Percentiles rank a stretch among this genome's conserved stretches.
Evolutionary conservation across 2,888 invertebrate species (phyloP).

Genomic region (Melipona beecheii): DNA sequence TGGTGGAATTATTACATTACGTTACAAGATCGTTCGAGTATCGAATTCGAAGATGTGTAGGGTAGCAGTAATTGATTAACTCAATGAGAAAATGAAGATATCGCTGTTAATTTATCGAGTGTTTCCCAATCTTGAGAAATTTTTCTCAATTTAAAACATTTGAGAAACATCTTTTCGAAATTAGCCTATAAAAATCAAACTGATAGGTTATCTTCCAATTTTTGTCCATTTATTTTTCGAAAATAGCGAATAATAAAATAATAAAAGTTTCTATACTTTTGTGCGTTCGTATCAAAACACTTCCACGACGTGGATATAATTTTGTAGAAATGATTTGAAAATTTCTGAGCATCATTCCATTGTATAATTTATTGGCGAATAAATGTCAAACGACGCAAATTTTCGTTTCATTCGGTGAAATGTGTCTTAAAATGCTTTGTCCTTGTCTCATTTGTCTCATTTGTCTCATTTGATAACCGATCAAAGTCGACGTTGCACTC

Average conservation of each 20-base stretch:
- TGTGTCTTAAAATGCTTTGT: too few species aligned
- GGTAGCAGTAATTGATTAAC: not conserved
- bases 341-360: too few species aligned
- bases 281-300: not conserved
- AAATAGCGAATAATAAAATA: not conserved
- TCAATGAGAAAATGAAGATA: not conserved
- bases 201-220: not conserved
- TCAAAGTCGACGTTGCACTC: constrained; percentile 18
- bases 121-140: not conserved
- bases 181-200: not conserved
- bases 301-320: not conserved
- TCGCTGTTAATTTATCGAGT: not conserved
- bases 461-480: not conserved
- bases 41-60: not conserved
- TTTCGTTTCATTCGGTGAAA: too few species aligned
- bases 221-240: not conserved
- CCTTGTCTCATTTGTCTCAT: too few species aligned
- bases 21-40: too few species aligned
- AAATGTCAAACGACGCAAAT: too few species aligned
- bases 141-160: too few species aligned
- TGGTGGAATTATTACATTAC: not conserved
- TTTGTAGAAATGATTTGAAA: not conserved
- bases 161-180: not conserved
- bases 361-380: too few species aligned
- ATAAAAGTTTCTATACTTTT: not conserved